These are phyloP conservation scores for Podabrus alpinus DNA, from an alignment of 2,888 invertebrate species.

Conservation along the genomic window DNA sequence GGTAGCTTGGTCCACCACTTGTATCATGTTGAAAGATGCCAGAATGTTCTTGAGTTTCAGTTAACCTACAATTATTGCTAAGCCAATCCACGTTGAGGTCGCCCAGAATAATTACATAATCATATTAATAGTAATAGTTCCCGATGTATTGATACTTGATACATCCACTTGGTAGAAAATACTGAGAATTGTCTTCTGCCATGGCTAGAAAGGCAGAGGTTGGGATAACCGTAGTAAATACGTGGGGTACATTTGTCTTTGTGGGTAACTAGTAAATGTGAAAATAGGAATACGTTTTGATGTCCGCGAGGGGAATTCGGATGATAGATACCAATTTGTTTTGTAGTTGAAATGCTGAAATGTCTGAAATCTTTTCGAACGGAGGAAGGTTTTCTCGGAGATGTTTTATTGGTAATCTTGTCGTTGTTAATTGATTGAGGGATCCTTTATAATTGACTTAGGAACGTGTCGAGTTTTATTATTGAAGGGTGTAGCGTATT, in stretches of 20 bases:
- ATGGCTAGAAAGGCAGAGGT: neutral
- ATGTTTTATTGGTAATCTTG: neutral
- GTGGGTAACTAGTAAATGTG: neutral
- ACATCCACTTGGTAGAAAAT: neutral
- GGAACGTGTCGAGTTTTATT: neutral
- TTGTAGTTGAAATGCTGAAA: neutral
- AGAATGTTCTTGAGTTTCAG: neutral
- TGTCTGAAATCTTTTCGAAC: neutral
- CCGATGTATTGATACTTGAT: neutral
- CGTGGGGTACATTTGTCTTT: neutral
- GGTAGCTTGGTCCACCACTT: neutral
- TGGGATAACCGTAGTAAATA: neutral
- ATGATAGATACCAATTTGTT: neutral
- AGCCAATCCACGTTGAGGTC: neutral
- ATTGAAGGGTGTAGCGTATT: neutral
- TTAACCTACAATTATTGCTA: neutral
- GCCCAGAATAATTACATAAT: neutral
- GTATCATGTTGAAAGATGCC: neutral
- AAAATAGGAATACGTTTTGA: neutral
- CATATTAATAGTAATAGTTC: neutral
- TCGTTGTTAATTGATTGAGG: neutral
- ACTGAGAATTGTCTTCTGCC: neutral
- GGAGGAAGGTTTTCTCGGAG: neutral
- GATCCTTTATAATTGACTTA: neutral
- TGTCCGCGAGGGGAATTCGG: neutral